A percentile compares a stretch with the other conserved stretches of the same genome.
phyloP scores from a whole-genome alignment of 1,140 invertebrate species.

The Bombus difficillimus region DNA sequence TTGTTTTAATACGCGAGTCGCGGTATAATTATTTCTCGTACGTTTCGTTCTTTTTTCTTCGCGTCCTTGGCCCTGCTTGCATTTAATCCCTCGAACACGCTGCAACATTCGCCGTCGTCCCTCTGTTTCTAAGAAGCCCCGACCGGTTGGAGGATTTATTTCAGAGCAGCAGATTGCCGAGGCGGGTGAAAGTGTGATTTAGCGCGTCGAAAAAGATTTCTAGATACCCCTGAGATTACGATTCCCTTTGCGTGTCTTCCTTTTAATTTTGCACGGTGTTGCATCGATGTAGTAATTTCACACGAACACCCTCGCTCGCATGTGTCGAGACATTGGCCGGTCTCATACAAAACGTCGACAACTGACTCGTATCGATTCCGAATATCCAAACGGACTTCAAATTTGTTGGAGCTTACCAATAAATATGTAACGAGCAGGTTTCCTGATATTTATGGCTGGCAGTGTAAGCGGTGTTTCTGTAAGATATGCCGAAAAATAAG shows the following conservation, averaged over 20 bases:
- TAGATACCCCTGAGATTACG: not conserved
- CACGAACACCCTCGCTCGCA: not conserved
- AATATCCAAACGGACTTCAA: no score
- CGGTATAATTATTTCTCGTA: not conserved
- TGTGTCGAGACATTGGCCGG: no score
- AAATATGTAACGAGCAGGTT: not conserved
- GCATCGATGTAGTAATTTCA: not conserved
- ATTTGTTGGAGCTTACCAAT: not conserved
- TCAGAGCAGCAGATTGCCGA: conserved; percentile 27
- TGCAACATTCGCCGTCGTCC: not conserved
- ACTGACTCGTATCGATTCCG: not conserved
- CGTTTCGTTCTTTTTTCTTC: conserved; percentile 1
- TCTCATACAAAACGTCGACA: not conserved
- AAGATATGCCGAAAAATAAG: not conserved
- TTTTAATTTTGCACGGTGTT: not conserved
- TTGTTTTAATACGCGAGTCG: not conserved
- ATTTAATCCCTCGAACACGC: conserved; percentile 20
- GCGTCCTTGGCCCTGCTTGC: conserved; percentile 36
- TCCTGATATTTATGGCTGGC: not conserved
- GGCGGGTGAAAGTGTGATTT: conserved; percentile 47
- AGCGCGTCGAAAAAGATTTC: conserved; percentile 27
- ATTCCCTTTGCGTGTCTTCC: not conserved
- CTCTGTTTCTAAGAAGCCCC: conserved; percentile 18
- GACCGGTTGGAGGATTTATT: conserved; percentile 44
- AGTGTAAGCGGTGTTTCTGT: not conserved